phyloP scores from a whole-genome alignment of 2,888 invertebrate genomes.

The Calliscelio sp. region DNA sequence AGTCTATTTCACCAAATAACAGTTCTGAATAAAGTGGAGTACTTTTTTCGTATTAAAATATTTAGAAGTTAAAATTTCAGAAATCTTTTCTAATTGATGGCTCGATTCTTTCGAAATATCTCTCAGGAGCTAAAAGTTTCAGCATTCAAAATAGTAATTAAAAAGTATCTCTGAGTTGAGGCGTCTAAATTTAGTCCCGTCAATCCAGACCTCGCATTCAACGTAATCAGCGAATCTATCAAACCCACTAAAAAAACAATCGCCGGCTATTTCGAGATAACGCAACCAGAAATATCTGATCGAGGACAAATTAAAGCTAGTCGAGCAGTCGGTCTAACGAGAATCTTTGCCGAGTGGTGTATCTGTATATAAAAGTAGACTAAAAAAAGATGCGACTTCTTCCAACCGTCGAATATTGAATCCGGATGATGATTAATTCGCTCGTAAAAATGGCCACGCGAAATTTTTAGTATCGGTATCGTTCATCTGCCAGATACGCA shows the following conservation, averaged over 20 bases:
- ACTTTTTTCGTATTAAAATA: no score
- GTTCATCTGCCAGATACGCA: constrained; percentile 54
- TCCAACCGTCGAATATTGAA: constrained; percentile 34
- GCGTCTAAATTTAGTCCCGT: background rate
- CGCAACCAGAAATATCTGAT: constrained; percentile 49
- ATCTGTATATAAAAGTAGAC: background rate
- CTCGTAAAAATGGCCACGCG: constrained; percentile 48
- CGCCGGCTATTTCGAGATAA: constrained; percentile 51
- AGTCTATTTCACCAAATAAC: no score
- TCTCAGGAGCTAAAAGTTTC: no score
- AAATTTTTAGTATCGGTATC: constrained; percentile 46
- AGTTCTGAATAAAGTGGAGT: no score
- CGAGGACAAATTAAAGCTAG: constrained; percentile 44
- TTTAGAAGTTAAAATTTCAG: no score
- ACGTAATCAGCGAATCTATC: constrained; percentile 54
- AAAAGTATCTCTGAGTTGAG: background rate
- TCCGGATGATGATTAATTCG: constrained; percentile 49
- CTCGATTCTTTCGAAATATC: no score
- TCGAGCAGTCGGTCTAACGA: constrained; percentile 24
- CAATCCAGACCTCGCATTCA: constrained; percentile 3
- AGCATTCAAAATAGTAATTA: background rate
- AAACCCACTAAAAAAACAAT: constrained; percentile 43
- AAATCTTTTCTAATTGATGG: no score
- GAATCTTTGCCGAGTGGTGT: constrained; percentile 18
- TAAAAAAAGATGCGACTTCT: constrained; percentile 32